Base-by-base conservation (phyloP, 1,140 invertebrate genomes). In the Bradynema listronoti region DNA sequence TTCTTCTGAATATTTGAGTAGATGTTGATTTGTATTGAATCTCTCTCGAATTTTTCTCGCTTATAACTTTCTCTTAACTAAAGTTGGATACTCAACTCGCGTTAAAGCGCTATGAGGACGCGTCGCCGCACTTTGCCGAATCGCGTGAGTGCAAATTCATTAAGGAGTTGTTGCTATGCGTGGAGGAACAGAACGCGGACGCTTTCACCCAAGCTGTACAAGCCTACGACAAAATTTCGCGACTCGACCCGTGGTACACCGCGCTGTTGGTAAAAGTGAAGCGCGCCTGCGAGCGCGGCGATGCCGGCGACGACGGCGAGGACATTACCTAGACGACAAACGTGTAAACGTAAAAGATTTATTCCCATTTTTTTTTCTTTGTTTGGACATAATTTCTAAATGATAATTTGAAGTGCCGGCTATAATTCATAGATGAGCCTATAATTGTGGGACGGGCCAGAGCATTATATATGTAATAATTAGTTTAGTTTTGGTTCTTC, bases 221-320 rank as follows among this genome's bases (percentile, higher is more conserved):
- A 77, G 90, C 93, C 45, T 97, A 93, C 79, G 94, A 98, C 81
- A 91, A 89, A 64, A 94, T 97, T 79, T 94, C 90, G 14, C 86
- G 92, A 68, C 84, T 98, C 60, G 93, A 98, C 83, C 89, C 90
- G 75, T 98, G 93, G 93, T 91, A 91, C 79, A 98, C 92, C 22
- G 90, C 87, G 63, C 88, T 98, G 79, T 83, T 98, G 34, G 84
- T 97, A 47, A 86, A 91, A 78, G 90, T 97, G 75, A 97, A 97
- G 51, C 43, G n/a, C n/a, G n/a, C n/a, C n/a, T n/a, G 25, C 7
- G 19, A 29, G 22, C 54, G 16, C 19, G 65, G 2, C 32, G 66
- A 11, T 4, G 64, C 25, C 1, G 43, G 57, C 0, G 56, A 33
- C 27, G 66, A 66, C 16, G 70, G 73, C 9, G 69, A 71, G n/a